phyloP scores from a whole-genome alignment of 2,113 vertebrate species.

The Agapornis roseicollis region DNA sequence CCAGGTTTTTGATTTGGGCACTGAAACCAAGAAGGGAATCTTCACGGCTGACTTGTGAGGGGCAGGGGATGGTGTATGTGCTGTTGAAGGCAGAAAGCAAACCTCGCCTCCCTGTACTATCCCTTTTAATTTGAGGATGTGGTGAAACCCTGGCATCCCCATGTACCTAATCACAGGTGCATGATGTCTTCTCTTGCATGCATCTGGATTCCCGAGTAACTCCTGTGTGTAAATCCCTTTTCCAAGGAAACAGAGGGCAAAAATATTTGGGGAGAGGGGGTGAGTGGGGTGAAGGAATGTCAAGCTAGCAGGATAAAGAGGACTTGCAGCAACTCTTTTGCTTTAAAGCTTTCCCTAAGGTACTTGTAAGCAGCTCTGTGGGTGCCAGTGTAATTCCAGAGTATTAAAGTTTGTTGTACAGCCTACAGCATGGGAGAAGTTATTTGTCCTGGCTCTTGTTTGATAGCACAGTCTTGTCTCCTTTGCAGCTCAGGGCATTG shows the following conservation, averaged over 20 bases:
- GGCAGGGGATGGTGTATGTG: neutral
- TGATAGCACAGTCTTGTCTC: accelerated
- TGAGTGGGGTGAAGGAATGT: neutral
- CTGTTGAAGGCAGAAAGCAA: neutral
- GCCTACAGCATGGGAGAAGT: neutral
- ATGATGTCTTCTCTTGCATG: neutral
- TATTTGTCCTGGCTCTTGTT: neutral
- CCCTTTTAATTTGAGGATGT: neutral
- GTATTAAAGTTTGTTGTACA: conserved; percentile 43
- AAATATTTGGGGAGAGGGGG: neutral
- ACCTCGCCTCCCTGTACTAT: neutral
- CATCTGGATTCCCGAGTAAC: neutral
- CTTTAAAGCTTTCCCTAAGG: neutral
- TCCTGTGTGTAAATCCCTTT: neutral
- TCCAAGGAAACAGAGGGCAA: neutral
- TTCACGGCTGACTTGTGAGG: neutral
- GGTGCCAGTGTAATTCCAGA: neutral
- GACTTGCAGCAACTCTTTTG: neutral
- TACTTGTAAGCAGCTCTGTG: neutral
- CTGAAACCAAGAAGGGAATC: neutral
- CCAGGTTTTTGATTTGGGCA: neutral
- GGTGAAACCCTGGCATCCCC: neutral
- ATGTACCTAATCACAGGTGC: neutral
- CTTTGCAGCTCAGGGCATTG: neutral
- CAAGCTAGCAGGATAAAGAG: neutral